phyloP scores from a whole-genome alignment of 2,797 vertebrate species.

The Fratercula arctica region DNA sequence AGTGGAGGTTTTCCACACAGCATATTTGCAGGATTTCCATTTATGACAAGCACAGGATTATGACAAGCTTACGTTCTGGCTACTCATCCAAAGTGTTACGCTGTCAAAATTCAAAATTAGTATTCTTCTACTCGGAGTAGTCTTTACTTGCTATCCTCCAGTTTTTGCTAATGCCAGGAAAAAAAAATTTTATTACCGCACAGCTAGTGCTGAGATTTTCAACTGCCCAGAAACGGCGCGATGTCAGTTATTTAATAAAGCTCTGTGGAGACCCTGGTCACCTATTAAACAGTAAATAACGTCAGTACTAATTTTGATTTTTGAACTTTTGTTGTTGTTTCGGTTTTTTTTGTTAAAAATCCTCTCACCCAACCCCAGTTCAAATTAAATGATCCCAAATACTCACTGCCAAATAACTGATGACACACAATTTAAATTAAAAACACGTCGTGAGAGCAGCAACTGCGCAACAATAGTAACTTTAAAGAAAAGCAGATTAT shows the following conservation, averaged over 20 bases:
- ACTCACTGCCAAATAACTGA: neutral
- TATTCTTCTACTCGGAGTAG: neutral
- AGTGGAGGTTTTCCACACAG: neutral
- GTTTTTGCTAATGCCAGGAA: neutral
- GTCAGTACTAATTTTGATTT: neutral
- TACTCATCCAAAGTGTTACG: neutral
- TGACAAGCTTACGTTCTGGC: neutral
- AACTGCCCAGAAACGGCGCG: neutral
- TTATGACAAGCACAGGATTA: neutral
- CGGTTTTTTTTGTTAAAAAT: neutral
- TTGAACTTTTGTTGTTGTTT: neutral
- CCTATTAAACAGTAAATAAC: neutral
- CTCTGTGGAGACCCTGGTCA: neutral
- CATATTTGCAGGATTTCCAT: neutral
- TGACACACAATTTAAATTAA: neutral
- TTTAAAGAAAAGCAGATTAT: conserved; percentile 16
- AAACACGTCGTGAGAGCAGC: neutral
- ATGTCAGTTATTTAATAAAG: neutral
- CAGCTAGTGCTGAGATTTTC: neutral
- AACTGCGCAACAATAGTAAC: neutral
- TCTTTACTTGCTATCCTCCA: neutral
- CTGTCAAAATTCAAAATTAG: neutral
- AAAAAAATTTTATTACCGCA: neutral
- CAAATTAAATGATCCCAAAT: neutral
- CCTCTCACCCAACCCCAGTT: neutral